Conservation (phyloP, 1,140 invertebrate species). For the Rhagoletis zephyria region DNA sequence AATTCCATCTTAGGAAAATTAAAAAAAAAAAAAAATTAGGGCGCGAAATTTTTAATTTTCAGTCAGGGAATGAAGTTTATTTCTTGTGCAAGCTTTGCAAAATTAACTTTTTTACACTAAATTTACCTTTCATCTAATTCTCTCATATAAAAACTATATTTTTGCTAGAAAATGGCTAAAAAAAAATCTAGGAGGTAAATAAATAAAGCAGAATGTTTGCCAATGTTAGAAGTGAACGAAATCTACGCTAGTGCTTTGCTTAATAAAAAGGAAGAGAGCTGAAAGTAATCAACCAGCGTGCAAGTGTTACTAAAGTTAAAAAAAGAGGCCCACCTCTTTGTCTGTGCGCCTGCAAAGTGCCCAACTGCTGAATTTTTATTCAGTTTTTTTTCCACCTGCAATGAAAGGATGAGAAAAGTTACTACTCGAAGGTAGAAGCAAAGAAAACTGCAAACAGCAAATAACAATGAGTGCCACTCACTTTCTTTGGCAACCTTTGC, state of each 20-base stretch:
- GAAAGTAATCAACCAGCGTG: not conserved
- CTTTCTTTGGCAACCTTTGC: conserved; percentile 18
- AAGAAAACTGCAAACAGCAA: conserved; percentile 25
- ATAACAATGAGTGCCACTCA: conserved; percentile 41
- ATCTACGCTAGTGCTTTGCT: not conserved
- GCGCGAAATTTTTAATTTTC: too few species aligned
- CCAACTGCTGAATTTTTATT: conserved; percentile 13
- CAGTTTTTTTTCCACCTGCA: not conserved
- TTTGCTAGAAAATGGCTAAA: too few species aligned
- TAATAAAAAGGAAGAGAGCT: not conserved
- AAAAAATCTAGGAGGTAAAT: too few species aligned
- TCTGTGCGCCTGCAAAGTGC: not conserved
- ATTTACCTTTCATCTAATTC: too few species aligned
- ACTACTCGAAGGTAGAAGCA: not conserved
- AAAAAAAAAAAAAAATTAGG: too few species aligned
- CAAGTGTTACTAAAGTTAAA: not conserved
- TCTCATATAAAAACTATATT: too few species aligned
- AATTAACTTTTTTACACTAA: too few species aligned
- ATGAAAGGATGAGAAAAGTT: conserved; percentile 7
- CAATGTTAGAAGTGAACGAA: not conserved
- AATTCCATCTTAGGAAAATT: too few species aligned
- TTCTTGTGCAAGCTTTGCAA: too few species aligned
- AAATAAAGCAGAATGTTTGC: too few species aligned
- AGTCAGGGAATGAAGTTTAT: too few species aligned
- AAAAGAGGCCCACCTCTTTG: not conserved